Evolutionary conservation across 2,888 invertebrate species (phyloP), one percentile per base, ranked within the genome.

Genomic region (Pandemis cinnamomeana): DNA sequence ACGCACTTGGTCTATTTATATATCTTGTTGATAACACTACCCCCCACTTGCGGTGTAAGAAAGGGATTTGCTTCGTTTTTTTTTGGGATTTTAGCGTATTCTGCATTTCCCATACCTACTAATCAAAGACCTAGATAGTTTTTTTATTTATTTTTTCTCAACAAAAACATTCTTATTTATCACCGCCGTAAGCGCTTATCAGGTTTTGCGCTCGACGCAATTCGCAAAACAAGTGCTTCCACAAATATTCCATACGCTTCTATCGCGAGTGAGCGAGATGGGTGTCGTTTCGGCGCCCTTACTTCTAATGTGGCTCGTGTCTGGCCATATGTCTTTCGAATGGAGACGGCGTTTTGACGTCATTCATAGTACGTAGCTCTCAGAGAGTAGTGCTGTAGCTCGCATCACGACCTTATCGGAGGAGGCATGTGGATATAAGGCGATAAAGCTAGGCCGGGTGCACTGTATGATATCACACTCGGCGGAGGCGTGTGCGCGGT

Each of bases 301-400:
- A 86, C 89, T 88, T 84, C 68, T 70, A 86, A 80, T 80, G 81
- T 82, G 78, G 84, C 86, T 87, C 81, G 81, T 84, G 91, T 92
- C 92, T 92, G 85, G 86, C 87, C 80, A 80, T 84, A 89, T 84
- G 88, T 89, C 88, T 91, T 91, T 87, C 84, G 80, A 87, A 85
- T 85, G 89, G 86, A 88, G 87, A 87, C 84, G 83, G 81, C 81
- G 83, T 72, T 80, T 80, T 86, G 87, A 92, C 94, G 94, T 93
- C 91, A 90, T 89, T 94, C 91, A 93, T 92, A 91, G 94, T 94
- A 94, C 94, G 94, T 94, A 94, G 94, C 94, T 94, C 91, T 92
- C 88, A 90, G 93, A 94, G 87, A 86, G 87, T 87, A 88, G 93
- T 92, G 83, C 83, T 89, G 92, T 90, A 92, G 91, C 92, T 93